Evolutionary conservation across 2,888 invertebrate species (phyloP), one percentile per base, ranked within the genome.

Genomic region (Cryptocephalus primarius): DNA sequence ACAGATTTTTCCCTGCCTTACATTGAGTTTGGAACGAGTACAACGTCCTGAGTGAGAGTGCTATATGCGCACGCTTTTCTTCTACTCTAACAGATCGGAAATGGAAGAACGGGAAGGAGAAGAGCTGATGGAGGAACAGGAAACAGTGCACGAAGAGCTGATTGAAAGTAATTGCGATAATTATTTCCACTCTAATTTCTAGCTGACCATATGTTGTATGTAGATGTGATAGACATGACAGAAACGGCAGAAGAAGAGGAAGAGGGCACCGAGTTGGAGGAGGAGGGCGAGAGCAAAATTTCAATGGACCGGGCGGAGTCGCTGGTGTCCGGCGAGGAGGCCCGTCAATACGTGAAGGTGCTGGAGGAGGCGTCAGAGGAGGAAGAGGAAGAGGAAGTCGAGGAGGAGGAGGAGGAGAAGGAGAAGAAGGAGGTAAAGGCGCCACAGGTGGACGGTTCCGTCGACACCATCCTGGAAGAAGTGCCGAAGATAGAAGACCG

Each of bases 391-490:
- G 38, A 33, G 12, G 42, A 46, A 33, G 48, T 34, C n/a, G 42
- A 48, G 1, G 39, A 42, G 11, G 22, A 8, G 9, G 42, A 39
- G 14, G 40, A 41, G 1, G 47, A 47, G 36, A 44, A 38, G 9
- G 51, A 47, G 39, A 6, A 22, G 22, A 6, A 22, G 22, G 22
- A 22, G 22, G 6, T 4, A 6, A 22, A 2, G 22, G 22, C 22
- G 22, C 3, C 22, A 6, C 4, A 36, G n/a, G n/a, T 22, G 32
- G 10, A 22, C 43, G 57, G 57, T 47, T 59, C 56, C 1, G 56
- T 56, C 31, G 55, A 56, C 8, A 60, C 60, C 2, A 48, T 56
- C n/a, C 53, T 56, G 42, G 52, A 55, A 42, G 51, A 52, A 34
- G 54, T 53, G 12, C 48, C 55, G 36, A 53, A 54, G 39, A 45